Base-by-base conservation (phyloP, 2,113 vertebrate genomes). In the Nycticebus coucang region DNA sequence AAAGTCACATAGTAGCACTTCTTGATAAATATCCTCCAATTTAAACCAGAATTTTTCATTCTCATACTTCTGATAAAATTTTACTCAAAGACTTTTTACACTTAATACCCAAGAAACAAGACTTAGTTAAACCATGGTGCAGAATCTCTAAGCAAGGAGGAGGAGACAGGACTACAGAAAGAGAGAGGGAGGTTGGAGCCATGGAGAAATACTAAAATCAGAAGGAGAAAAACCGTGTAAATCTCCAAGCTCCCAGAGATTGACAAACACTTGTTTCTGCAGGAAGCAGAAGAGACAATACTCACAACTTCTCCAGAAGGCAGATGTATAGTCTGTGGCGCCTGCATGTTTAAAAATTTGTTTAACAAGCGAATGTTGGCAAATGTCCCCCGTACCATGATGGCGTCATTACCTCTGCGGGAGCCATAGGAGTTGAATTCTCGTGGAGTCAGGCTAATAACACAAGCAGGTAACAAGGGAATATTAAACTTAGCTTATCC, bases 351-450 rank as follows among this genome's bases (percentile, higher is more conserved):
- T 87, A 99, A 97, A 97, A 99, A 99, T 97, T 99, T 99, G 98
- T 99, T 99, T 59, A 99, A 98, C 84, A 99, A 98, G 15, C 99
- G 99, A 96, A 99, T 99, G 98, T 99, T 99, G 96, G 99, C 99
- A 84, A 99, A 99, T 0, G 99, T 99, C 30, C 99, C 99, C 89
- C 99, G 98, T 10, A 99, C 99, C 99, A 99, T 99, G 86, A 99
- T 98, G 4, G 99, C 99, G 4, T 99, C 99, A 0, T 99, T 99
- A 2, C 99, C 99, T 95, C 99, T 99, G 17, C 99, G 99, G 17
- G 99, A 99, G 91, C 99, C 99, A 0, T 99, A 99, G 0, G 99
- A 99, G 97, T 99, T 99, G 98, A 99, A 99, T 74, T 99, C 99
- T 77, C 99, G 98, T 28, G 99, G 98, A 60, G 98, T 99, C 92